Base-by-base conservation (phyloP, 1,140 invertebrate genomes). In the Papilio machaon region DNA sequence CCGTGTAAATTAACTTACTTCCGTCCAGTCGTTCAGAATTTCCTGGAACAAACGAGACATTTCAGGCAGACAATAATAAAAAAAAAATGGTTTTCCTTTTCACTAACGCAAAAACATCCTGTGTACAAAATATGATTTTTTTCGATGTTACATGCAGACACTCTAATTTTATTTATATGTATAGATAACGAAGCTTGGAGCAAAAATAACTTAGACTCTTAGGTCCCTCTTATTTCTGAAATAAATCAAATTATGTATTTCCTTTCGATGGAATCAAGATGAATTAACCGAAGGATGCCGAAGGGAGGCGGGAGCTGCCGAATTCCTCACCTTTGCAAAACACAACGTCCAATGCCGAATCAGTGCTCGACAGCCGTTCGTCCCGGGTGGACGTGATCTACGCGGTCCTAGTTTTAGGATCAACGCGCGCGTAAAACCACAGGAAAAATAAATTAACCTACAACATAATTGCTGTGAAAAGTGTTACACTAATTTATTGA, bases 321-420 rank as follows among this genome's bases (percentile, higher is more conserved):
- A 90, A 88, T 86, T 90, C 88, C 92, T 94, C 91, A 93, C 92
- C 92, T 93, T 94, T 93, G 85, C 87, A 92, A 89, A 89, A 89
- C 86, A 87, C 86, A 87, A 82, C 89, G 87, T 87, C 91, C 91
- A 92, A 92, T 91, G 85, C 88, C 87, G 92, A 91, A 90, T 91
- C 92, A 94, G 92, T 94, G 89, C 84, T 86, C 82, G 88, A 79
- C 90, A 80, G 89, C 80, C 81, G 80, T 78, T 86, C 85, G 82
- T 70, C 77, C 88, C 81, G 85, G 58, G 78, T 58, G 86, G 90
- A 81, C 82, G 90, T 85, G 77, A 67, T n/a, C 15, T 64, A 80
- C 30, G 52, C 52, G 17, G 9, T 17, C 52, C 35, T 54, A 35
- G 49, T 67, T 64, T 35, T 70, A 76, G 67, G 54, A 64, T 81